Conservation (phyloP, 2,113 vertebrate genomes). For the Papio anubis region DNA sequence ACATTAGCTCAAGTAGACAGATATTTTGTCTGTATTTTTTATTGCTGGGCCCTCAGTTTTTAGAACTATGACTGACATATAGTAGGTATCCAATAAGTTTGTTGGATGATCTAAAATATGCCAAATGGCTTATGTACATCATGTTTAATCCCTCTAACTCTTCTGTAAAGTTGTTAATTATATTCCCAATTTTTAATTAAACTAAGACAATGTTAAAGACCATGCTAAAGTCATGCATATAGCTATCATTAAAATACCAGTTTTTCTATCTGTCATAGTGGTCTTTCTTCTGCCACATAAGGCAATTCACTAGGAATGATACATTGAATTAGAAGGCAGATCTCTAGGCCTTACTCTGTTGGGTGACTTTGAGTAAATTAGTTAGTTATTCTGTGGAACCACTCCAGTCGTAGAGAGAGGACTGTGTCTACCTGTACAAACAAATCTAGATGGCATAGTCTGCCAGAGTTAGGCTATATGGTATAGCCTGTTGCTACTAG, state of each 20-base stretch:
- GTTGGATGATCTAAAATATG: neutral
- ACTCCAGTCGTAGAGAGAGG: neutral
- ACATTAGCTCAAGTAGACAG: neutral
- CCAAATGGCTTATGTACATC: neutral
- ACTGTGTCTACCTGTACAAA: neutral
- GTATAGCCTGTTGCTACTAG: neutral
- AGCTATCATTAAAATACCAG: neutral
- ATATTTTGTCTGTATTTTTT: neutral
- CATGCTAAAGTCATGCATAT: neutral
- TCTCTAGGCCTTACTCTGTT: neutral
- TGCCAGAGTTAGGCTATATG: neutral
- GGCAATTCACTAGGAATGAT: neutral
- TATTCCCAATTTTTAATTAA: neutral
- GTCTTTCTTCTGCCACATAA: neutral
- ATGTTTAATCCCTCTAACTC: neutral
- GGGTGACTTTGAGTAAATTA: neutral
- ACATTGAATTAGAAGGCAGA: neutral
- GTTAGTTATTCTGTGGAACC: neutral
- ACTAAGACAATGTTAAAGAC: neutral
- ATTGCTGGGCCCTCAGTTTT: neutral
- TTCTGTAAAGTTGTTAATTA: neutral
- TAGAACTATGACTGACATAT: neutral
- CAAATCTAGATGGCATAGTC: neutral
- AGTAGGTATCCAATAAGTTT: neutral
- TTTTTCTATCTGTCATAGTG: neutral